These are phyloP conservation scores for Dichetophora obliterata DNA, from an alignment of 2,888 invertebrate species.

Conservation along the genomic window DNA sequence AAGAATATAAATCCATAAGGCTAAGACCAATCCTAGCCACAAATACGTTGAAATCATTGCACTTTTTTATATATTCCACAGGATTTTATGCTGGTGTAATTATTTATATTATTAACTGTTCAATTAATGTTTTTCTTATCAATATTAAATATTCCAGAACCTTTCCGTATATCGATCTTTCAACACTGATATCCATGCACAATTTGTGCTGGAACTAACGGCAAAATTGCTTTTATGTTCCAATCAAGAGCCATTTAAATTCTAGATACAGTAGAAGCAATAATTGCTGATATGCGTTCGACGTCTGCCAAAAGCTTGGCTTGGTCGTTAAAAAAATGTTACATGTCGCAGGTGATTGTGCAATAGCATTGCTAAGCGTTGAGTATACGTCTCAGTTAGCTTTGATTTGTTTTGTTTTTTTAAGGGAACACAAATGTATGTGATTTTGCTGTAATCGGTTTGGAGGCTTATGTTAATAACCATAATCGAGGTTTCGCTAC, in stretches of 20 bases:
- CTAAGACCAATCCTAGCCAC: conserved; percentile 52
- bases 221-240: background rate
- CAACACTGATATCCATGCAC: background rate
- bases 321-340: background rate
- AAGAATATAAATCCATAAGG: conserved; percentile 60
- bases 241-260: conserved; percentile 22
- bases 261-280: conserved; percentile 17
- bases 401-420: background rate
- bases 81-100: background rate
- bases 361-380: background rate
- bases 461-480: background rate
- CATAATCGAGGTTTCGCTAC: background rate
- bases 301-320: no score
- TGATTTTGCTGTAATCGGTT: background rate
- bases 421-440: background rate
- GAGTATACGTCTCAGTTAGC: background rate
- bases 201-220: background rate
- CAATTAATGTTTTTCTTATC: background rate
- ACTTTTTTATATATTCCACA: background rate
- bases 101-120: background rate
- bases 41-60: conserved; percentile 45
- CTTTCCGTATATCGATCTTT: background rate
- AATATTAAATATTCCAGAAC: background rate
- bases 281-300: conserved; percentile 19
- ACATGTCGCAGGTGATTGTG: background rate